These are phyloP conservation scores for Lasiurus borealis DNA, from an alignment of 2,113 vertebrate species.

Conservation along the genomic window DNA sequence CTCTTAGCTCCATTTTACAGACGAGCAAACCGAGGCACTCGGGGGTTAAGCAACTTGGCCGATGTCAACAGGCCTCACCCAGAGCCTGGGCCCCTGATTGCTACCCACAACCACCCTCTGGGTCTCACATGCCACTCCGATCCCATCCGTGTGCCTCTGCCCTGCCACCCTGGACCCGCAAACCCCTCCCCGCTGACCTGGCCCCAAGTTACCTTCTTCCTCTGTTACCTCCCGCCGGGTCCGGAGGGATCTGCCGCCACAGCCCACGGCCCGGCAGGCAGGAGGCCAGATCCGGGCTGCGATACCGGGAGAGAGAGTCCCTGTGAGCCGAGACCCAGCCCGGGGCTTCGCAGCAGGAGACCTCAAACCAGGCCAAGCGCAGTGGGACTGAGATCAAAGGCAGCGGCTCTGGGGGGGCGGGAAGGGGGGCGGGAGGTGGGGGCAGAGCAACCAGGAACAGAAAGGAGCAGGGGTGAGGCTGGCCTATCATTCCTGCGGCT, in stretches of 20 bases:
- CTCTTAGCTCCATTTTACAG: not conserved
- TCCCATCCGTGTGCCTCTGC: not conserved
- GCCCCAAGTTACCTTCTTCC: constrained; percentile 7
- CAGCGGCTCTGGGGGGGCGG: not conserved
- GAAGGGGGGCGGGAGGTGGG: not conserved
- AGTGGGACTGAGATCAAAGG: constrained; percentile 71
- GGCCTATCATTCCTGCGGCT: constrained; percentile 42
- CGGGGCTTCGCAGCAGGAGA: constrained; percentile 62
- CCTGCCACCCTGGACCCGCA: not conserved
- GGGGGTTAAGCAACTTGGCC: no score
- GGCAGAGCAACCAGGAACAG: constrained; percentile 59
- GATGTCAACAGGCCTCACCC: not conserved
- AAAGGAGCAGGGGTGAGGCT: constrained; percentile 19
- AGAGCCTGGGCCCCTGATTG: not conserved
- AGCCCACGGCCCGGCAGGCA: not conserved
- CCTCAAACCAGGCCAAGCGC: constrained; percentile 54
- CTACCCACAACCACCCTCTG: not conserved
- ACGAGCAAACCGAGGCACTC: not conserved
- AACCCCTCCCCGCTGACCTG: accelerated
- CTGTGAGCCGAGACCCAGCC: constrained; percentile 41
- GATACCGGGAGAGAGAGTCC: constrained; percentile 41
- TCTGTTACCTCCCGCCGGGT: not conserved
- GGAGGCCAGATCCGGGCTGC: constrained; percentile 70
- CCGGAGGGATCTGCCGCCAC: not conserved
- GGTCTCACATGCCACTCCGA: not conserved